A percentile compares a stretch with the other conserved stretches of the same genome.
Conservation (phyloP, 2,113 vertebrate species). For the Callipepla squamata region DNA sequence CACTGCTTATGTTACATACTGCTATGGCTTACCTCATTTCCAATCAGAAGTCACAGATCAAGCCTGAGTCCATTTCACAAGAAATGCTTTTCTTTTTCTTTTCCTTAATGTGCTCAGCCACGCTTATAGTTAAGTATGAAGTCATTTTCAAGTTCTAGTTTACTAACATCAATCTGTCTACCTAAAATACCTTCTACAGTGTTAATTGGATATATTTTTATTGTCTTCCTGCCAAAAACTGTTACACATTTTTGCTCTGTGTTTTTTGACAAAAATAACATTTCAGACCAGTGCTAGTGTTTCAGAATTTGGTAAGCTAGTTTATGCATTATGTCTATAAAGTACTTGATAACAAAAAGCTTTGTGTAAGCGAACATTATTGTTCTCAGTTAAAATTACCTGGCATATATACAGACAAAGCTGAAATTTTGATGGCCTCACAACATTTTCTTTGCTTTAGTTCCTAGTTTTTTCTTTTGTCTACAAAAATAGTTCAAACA, state of each 20-base stretch:
- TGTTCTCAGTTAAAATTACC: not conserved
- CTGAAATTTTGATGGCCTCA: not conserved
- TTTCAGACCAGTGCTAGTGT: not conserved
- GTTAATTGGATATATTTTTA: slow-evolving; percentile 27
- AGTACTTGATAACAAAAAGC: not conserved
- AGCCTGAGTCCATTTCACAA: not conserved
- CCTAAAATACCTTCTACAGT: not conserved
- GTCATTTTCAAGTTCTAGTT: not conserved
- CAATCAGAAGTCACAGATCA: not conserved
- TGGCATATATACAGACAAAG: not conserved
- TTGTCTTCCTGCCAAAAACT: not conserved
- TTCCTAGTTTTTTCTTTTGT: not conserved
- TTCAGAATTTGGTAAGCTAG: not conserved
- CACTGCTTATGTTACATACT: not conserved
- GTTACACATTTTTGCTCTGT: not conserved
- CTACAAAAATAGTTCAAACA: not conserved
- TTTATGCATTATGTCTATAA: not conserved
- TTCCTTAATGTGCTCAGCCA: not conserved
- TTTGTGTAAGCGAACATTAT: not conserved
- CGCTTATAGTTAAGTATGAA: not conserved
- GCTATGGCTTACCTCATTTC: not conserved
- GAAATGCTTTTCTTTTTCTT: not conserved
- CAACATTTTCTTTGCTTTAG: not conserved
- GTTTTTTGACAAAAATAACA: not conserved
- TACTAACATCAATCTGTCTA: slow-evolving; percentile 14